These are phyloP conservation scores for Acleris laterana DNA, from an alignment of 2,888 invertebrate species.

Conservation along the genomic window DNA sequence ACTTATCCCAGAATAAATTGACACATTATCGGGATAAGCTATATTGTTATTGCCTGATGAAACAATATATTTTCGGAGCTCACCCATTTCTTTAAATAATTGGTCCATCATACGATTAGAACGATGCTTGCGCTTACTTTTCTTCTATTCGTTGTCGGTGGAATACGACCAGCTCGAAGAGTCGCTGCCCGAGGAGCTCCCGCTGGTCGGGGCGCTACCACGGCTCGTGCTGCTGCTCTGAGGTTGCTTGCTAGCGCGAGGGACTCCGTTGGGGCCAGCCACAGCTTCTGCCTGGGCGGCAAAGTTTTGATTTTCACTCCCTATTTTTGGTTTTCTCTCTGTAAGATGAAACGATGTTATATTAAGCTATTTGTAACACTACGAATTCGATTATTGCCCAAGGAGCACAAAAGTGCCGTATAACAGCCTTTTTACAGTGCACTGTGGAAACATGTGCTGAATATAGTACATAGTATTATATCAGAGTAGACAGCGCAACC, in stretches of 20 bases:
- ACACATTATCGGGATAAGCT: slow-evolving; percentile 8
- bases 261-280: slow-evolving; percentile 8
- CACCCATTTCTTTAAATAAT: slow-evolving; percentile 16
- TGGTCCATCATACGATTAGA: slow-evolving; percentile 9
- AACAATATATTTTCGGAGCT: slow-evolving; percentile 12
- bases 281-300: background rate
- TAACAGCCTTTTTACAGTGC: too few species aligned
- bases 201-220: too few species aligned
- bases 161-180: slow-evolving; percentile 4
- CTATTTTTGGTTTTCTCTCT: too few species aligned
- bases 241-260: background rate
- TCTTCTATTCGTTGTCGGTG: background rate
- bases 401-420: too few species aligned
- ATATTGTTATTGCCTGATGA: background rate
- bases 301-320: background rate
- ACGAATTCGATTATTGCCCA: too few species aligned
- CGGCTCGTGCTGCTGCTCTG: slow-evolving; percentile 9
- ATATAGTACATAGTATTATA: too few species aligned
- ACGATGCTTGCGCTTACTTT: background rate
- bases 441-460: too few species aligned
- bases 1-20: slow-evolving; percentile 13
- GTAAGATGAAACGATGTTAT: too few species aligned
- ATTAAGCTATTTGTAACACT: too few species aligned
- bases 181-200: slow-evolving; percentile 14
- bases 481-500: too few species aligned